A percentile compares a stretch with the other conserved stretches of the same genome.
Evolutionary conservation across 2,113 vertebrate genomes (phyloP).

Genomic region (Pyrgilauda ruficollis): DNA sequence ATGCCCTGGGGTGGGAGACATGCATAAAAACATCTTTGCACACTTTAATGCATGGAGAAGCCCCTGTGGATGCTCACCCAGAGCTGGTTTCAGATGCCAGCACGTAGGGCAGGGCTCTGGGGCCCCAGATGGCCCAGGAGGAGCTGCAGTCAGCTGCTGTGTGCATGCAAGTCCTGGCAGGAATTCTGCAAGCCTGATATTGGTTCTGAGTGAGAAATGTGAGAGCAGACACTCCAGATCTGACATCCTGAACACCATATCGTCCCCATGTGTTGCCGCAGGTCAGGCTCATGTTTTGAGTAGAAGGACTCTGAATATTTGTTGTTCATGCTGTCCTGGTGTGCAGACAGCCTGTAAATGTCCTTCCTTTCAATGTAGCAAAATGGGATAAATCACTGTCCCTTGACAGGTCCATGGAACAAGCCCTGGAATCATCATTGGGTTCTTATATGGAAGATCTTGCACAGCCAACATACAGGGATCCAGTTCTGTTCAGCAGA

Average conservation of each 20-base stretch:
- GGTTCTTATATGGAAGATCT: neutral
- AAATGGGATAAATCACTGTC: neutral
- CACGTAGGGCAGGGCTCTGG: neutral
- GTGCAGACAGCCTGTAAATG: neutral
- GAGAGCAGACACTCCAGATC: conserved; percentile 4
- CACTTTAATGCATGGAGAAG: neutral
- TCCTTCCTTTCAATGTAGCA: neutral
- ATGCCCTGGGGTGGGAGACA: neutral
- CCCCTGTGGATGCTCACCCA: neutral
- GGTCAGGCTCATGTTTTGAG: neutral
- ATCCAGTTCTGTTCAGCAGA: neutral
- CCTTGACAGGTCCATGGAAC: neutral
- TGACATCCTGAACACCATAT: conserved; percentile 10
- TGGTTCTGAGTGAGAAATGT: conserved; percentile 34
- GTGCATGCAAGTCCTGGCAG: neutral
- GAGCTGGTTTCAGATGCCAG: neutral
- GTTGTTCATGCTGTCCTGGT: neutral
- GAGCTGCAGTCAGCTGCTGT: neutral
- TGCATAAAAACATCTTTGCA: neutral
- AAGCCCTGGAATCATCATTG: neutral
- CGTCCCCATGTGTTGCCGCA: neutral
- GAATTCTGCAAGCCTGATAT: neutral
- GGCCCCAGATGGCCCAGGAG: neutral
- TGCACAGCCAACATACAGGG: neutral
- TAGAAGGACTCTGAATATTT: neutral